Percentiles rank a stretch among this genome's conserved stretches.
These are phyloP conservation scores for Stenichneumon culpator DNA, from an alignment of 2,888 invertebrate genomes.

Conservation along the genomic window DNA sequence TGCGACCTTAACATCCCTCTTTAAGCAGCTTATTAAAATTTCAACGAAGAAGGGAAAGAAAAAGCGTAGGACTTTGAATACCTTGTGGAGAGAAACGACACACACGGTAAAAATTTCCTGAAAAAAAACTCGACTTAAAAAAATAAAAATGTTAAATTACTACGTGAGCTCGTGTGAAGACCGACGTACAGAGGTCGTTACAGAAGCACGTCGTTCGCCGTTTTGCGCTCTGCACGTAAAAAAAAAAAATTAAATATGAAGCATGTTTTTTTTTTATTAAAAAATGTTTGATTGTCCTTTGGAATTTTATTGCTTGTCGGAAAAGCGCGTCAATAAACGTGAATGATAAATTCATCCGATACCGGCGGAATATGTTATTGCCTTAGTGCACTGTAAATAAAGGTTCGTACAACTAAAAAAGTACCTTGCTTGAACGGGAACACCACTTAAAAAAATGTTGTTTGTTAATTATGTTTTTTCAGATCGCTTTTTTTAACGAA, in stretches of 20 bases:
- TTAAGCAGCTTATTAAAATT: conserved; percentile 43
- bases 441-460: too few relatives aligned
- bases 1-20: conserved; percentile 20
- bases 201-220: conserved; percentile 72
- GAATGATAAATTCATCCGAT: too few relatives aligned
- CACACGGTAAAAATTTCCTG: not conserved
- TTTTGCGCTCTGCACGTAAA: not conserved
- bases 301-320: too few relatives aligned
- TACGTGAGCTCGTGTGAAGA: conserved; percentile 52
- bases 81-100: not conserved
- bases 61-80: conserved; percentile 32
- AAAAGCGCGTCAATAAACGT: too few relatives aligned
- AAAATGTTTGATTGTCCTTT: too few relatives aligned
- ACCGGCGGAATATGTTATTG: too few relatives aligned
- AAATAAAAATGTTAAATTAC: conserved; percentile 37
- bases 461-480: too few relatives aligned
- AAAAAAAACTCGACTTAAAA: not conserved
- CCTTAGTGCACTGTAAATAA: too few relatives aligned
- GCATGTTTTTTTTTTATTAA: too few relatives aligned
- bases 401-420: too few relatives aligned
- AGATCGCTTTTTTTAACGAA: too few relatives aligned
- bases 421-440: too few relatives aligned
- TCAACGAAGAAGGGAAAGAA: conserved; percentile 13
- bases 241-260: not conserved
- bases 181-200: conserved; percentile 71